Evolutionary conservation across 2,113 vertebrate genomes (phyloP).

Genomic region (Gasterosteus aculeatus): DNA sequence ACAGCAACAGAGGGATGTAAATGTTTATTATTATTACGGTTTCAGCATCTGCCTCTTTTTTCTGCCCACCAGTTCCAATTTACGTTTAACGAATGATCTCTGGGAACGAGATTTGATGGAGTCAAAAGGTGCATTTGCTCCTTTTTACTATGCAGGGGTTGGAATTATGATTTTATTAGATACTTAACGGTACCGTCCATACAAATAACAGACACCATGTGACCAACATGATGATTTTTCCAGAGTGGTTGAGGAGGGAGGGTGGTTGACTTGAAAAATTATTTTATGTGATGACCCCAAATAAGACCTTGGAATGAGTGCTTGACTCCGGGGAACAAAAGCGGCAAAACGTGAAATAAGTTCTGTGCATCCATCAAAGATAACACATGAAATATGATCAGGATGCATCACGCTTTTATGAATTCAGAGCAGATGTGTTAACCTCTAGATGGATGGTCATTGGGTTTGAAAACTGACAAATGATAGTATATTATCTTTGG

Average conservation of each 20-base stretch:
- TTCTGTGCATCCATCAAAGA: neutral
- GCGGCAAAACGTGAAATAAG: neutral
- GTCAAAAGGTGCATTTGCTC: conserved; percentile 46
- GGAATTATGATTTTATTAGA: conserved; percentile 41
- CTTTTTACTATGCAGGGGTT: conserved; percentile 6
- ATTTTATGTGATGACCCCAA: neutral
- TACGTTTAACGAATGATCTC: conserved; percentile 48
- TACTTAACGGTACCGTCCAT: conserved; percentile 25
- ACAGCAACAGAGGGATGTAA: conserved; percentile 47
- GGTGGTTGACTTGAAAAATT: neutral
- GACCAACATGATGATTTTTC: conserved; percentile 4
- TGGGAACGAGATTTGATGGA: conserved; percentile 35
- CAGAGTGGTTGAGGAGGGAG: neutral
- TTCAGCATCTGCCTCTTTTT: conserved; percentile 35
- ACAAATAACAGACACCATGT: conserved; percentile 16
- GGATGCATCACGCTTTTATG: neutral
- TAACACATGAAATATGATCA: neutral
- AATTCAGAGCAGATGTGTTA: neutral
- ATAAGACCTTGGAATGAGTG: neutral
- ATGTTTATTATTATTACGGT: conserved; percentile 65
- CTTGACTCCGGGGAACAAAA: neutral
- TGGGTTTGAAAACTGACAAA: neutral
- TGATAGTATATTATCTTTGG: conserved; percentile 6
- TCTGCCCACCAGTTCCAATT: conserved; percentile 47
- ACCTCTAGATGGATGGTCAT: neutral